Evolutionary conservation across 2,888 invertebrate species (phyloP).

Genomic region (Cistogaster globosa): DNA sequence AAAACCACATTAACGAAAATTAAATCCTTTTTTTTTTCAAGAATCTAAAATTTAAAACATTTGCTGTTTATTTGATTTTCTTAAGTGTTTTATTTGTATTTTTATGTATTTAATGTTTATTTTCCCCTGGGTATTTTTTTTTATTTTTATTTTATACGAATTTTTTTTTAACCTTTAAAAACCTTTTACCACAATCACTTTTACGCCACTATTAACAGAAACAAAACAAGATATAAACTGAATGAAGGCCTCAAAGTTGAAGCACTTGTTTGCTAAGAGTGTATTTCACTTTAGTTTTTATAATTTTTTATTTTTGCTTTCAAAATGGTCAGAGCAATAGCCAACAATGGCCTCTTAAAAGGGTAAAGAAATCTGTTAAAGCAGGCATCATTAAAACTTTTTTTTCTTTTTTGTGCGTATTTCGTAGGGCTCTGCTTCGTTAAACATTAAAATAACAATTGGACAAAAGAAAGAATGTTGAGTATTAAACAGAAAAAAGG

Average conservation of each 20-base stretch:
- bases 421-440: conserved; percentile 78
- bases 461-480: neutral
- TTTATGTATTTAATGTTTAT: conserved; percentile 49
- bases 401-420: no score
- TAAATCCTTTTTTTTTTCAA: conserved; percentile 4
- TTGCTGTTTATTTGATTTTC: conserved; percentile 21
- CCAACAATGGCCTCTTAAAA: neutral
- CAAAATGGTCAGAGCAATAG: conserved; percentile 13
- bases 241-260: neutral
- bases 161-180: conserved; percentile 55
- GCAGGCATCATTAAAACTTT: conserved; percentile 77
- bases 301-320: neutral
- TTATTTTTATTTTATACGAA: conserved; percentile 23
- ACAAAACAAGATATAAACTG: conserved; percentile 72
- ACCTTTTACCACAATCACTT: conserved; percentile 65
- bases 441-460: conserved; percentile 74
- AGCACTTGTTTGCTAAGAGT: conserved; percentile 8
- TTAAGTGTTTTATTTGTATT: conserved; percentile 26
- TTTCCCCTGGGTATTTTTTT: conserved; percentile 12
- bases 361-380: conserved; percentile 28
- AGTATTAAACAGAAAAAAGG: neutral
- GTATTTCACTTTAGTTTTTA: neutral
- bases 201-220: conserved; percentile 60
- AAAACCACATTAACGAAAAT: conserved; percentile 1
- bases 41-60: neutral